A percentile compares a stretch with the other conserved stretches of the same genome.
These are phyloP conservation scores for Macroglossus sobrinus DNA, from an alignment of 2,113 vertebrate species.

Conservation along the genomic window DNA sequence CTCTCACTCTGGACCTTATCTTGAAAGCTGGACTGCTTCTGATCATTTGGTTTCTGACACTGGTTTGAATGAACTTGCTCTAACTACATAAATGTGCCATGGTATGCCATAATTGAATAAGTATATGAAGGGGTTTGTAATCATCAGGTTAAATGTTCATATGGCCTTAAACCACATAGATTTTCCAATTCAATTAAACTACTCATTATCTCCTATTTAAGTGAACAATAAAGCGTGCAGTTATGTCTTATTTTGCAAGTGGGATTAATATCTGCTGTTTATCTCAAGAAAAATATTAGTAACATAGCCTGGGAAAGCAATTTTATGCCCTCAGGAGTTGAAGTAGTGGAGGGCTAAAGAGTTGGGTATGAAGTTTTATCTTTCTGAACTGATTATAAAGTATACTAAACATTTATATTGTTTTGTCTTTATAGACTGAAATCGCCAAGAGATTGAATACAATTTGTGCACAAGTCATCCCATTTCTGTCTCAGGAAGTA, in stretches of 20 bases:
- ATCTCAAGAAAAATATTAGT: slow-evolving; percentile 47
- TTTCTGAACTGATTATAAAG: slow-evolving; percentile 42
- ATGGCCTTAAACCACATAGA: neutral
- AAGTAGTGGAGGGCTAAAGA: neutral
- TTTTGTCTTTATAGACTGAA: slow-evolving; percentile 90
- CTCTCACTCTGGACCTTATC: neutral
- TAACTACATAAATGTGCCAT: neutral
- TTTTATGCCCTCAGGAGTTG: neutral
- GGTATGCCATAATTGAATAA: neutral
- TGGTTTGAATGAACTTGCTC: neutral
- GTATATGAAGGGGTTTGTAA: neutral
- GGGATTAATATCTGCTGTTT: slow-evolving; percentile 24
- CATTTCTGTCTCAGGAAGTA: slow-evolving; percentile 99
- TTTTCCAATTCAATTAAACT: slow-evolving; percentile 23
- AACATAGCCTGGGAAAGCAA: neutral
- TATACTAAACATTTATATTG: slow-evolving; percentile 65
- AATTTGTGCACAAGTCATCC: slow-evolving; percentile 99
- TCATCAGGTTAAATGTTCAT: neutral
- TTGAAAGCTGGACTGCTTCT: neutral
- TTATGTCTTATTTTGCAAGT: slow-evolving; percentile 33
- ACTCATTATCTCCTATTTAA: slow-evolving; percentile 41
- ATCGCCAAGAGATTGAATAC: slow-evolving; percentile 98
- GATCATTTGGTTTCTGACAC: neutral
- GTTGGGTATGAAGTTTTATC: slow-evolving; percentile 27
- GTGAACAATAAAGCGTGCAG: neutral